phyloP scores from a whole-genome alignment of 2,888 invertebrate species.

The Teleogryllus oceanicus region DNA sequence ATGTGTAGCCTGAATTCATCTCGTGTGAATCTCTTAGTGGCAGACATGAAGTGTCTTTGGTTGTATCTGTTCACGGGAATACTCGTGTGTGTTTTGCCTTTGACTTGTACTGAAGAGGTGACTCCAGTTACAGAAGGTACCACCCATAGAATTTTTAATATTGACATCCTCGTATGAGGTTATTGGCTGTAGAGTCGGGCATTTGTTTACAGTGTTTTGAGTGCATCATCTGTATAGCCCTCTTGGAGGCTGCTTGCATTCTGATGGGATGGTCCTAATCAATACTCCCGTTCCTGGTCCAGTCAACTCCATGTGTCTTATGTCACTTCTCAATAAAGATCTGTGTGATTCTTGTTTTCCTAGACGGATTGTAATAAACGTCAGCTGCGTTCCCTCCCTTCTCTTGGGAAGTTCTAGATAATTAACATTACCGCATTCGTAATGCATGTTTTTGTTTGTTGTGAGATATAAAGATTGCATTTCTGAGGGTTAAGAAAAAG shows the following conservation, averaged over 20 bases:
- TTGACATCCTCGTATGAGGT: not conserved
- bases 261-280: slow-evolving; percentile 5
- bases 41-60: not conserved
- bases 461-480: too few species aligned
- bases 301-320: not conserved
- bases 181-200: not conserved
- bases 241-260: not conserved
- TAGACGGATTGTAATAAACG: too few species aligned
- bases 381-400: too few species aligned
- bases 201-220: not conserved
- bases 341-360: too few species aligned
- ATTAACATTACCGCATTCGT: too few species aligned
- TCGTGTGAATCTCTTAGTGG: not conserved
- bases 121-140: not conserved
- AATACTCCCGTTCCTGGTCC: not conserved
- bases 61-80: not conserved
- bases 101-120: not conserved
- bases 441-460: too few species aligned
- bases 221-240: not conserved
- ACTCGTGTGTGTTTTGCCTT: not conserved
- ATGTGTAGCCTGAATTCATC: not conserved
- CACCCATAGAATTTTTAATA: not conserved
- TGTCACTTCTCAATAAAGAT: too few species aligned
- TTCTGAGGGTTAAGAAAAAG: too few species aligned
- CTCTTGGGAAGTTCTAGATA: too few species aligned